Percentiles rank a stretch among this genome's conserved stretches.
Evolutionary conservation across 2,113 vertebrate genomes (phyloP).

Genomic region (Platycercus adscitus): DNA sequence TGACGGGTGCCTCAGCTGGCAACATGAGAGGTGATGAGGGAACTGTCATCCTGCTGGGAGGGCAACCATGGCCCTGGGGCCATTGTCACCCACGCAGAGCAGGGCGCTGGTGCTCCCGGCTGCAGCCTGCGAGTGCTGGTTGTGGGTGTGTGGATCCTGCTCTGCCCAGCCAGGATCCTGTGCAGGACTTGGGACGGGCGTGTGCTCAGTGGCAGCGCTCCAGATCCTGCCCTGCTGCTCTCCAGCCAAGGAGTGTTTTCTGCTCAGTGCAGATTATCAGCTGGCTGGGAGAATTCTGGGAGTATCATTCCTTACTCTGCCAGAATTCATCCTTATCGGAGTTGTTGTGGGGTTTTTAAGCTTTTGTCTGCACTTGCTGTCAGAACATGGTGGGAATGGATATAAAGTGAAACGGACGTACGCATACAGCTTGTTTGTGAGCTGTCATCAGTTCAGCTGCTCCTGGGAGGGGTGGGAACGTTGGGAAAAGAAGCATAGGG

Average conservation of each 20-base stretch:
- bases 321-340: neutral
- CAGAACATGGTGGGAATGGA: neutral
- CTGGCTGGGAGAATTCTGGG: neutral
- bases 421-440: neutral
- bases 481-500: neutral
- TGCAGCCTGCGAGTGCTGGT: rapidly evolving
- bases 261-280: neutral
- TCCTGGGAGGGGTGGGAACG: neutral
- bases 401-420: neutral
- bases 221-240: neutral
- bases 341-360: neutral
- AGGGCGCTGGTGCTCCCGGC: neutral
- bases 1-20: neutral
- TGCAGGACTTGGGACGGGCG: rapidly evolving
- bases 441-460: neutral
- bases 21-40: neutral
- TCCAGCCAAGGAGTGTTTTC: neutral
- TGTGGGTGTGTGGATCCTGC: neutral
- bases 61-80: neutral
- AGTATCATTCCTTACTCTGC: neutral
- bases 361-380: neutral
- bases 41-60: neutral
- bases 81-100: rapidly evolving
- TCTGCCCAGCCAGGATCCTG: neutral
- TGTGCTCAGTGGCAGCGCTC: neutral